phyloP scores from a whole-genome alignment of 2,113 vertebrate species.

The Tychaedon coryphoeus region DNA sequence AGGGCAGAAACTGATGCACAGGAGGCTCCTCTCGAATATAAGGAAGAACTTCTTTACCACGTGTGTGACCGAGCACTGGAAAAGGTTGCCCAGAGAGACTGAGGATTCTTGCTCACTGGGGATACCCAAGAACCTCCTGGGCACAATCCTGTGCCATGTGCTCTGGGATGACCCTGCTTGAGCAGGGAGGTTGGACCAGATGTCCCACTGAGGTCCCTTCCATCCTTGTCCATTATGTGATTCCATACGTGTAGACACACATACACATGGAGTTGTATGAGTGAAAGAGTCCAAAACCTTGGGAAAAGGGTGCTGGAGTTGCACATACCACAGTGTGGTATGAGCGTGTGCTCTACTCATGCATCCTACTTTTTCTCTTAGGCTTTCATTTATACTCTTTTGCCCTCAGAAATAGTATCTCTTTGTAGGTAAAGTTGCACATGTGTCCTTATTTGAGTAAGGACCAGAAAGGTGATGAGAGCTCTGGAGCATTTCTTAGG shows the following conservation, averaged over 20 bases:
- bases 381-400: neutral
- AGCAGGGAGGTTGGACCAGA: neutral
- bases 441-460: neutral
- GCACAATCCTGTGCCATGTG: neutral
- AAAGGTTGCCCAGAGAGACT: neutral
- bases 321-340: too few relatives aligned
- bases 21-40: too few relatives aligned
- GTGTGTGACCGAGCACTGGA: accelerated
- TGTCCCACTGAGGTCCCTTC: neutral
- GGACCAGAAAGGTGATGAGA: neutral
- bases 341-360: accelerated
- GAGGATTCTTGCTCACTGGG: neutral
- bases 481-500: neutral
- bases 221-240: accelerated
- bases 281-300: neutral
- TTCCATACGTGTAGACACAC: neutral
- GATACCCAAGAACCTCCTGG: neutral
- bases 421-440: neutral
- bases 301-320: neutral
- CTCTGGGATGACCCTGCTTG: neutral
- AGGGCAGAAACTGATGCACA: neutral
- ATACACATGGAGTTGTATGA: neutral
- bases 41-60: neutral
- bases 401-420: neutral
- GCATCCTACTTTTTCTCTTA: neutral